phyloP scores from a whole-genome alignment of 2,888 invertebrate genomes.

The Drosophila bunnanda region DNA sequence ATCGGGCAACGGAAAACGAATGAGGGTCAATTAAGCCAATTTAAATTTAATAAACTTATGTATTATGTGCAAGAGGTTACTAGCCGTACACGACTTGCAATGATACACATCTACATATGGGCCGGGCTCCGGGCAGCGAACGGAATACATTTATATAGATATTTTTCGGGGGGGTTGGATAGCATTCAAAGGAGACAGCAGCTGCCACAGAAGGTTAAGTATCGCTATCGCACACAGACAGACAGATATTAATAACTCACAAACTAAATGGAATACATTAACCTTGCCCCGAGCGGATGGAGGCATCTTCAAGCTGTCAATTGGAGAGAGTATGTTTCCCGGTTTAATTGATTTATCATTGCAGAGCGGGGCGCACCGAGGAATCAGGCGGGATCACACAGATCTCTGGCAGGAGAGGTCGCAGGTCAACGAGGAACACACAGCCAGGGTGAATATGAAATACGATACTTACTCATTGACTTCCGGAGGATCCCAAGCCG shows the following conservation, averaged over 20 bases:
- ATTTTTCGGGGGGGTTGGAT: constrained; percentile 53
- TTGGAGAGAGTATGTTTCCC: constrained; percentile 17
- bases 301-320: constrained; percentile 58
- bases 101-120: constrained; percentile 51
- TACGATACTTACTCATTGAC: constrained; percentile 9
- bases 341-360: constrained; percentile 40
- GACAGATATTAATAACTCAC: constrained; percentile 60
- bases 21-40: constrained; percentile 85
- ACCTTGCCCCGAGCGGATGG: constrained; percentile 35
- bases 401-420: constrained; percentile 3
- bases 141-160: constrained; percentile 21
- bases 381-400: constrained; percentile 13
- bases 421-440: constrained; percentile 9
- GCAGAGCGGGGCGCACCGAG: constrained; percentile 10
- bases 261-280: constrained; percentile 58
- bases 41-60: constrained; percentile 85
- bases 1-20: constrained; percentile 76
- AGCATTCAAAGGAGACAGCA: constrained; percentile 51
- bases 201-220: constrained; percentile 62
- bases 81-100: constrained; percentile 72
- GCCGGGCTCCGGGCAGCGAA: neutral
- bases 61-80: constrained; percentile 83
- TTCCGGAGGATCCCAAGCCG: neutral
- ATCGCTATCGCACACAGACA: constrained; percentile 33
- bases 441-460: constrained; percentile 23